phyloP scores from a whole-genome alignment of 2,113 vertebrate species.

The Micromys minutus region DNA sequence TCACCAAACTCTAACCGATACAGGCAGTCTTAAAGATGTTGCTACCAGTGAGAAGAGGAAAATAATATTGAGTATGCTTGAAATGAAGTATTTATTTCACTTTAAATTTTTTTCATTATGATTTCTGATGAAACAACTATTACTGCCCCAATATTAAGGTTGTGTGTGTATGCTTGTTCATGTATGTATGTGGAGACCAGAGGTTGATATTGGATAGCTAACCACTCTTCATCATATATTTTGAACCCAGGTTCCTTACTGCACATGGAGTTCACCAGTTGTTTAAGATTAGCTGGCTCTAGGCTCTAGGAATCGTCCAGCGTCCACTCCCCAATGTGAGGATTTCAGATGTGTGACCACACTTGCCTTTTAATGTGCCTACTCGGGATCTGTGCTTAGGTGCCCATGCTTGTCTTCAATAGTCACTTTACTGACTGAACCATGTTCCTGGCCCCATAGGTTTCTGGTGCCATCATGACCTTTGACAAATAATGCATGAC shows the following conservation, averaged over 20 bases:
- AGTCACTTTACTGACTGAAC: not conserved
- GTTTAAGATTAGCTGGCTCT: too few species aligned
- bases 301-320: too few species aligned
- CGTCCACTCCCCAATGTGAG: too few species aligned
- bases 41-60: not conserved
- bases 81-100: conserved; percentile 9
- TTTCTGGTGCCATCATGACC: not conserved
- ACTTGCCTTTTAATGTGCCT: not conserved
- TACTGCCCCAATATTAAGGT: not conserved
- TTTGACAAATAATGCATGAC: not conserved
- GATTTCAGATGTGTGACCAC: not conserved
- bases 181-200: too few species aligned
- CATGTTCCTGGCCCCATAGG: not conserved
- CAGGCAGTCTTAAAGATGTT: not conserved
- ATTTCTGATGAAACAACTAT: conserved; percentile 42
- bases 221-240: not conserved
- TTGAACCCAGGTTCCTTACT: not conserved
- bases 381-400: too few species aligned
- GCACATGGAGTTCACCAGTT: not conserved
- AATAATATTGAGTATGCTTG: not conserved
- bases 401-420: not conserved
- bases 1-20: not conserved
- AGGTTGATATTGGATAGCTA: too few species aligned
- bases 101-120: not conserved
- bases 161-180: not conserved